Conservation (phyloP, 2,888 invertebrate genomes). For the Prostheceraeus crozeri region DNA sequence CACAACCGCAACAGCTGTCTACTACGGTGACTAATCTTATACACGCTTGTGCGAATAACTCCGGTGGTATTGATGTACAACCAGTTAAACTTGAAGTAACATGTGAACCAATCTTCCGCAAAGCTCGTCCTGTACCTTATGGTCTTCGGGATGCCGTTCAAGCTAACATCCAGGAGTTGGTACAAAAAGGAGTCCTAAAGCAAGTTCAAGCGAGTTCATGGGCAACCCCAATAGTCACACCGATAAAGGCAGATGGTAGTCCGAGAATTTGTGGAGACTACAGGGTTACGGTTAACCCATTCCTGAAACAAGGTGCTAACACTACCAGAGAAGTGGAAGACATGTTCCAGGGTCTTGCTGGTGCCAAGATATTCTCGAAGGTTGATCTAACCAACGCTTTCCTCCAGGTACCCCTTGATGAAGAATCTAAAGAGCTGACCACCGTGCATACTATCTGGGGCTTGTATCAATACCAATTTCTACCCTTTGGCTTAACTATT, state of each 20-base stretch:
- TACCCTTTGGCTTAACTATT: too few species aligned
- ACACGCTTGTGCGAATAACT: too few species aligned
- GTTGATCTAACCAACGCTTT: constrained; percentile 11
- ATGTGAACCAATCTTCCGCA: constrained; percentile 5
- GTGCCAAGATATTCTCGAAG: neutral
- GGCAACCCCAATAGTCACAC: constrained; percentile 18
- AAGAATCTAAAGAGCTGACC: neutral
- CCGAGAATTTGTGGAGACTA: constrained; percentile 26
- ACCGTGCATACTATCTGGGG: neutral
- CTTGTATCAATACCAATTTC: too few species aligned
- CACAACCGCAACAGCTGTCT: too few species aligned
- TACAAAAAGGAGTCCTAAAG: constrained; percentile 1
- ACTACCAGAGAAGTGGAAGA: constrained; percentile 23
- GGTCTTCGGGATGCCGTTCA: constrained; percentile 12
- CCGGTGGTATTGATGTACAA: constrained; percentile 2
- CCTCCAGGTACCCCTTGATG: neutral
- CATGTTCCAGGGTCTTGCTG: constrained; percentile 5
- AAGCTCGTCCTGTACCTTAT: neutral
- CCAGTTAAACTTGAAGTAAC: constrained; percentile 11
- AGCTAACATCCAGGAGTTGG: neutral
- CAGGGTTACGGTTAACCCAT: constrained; percentile 13
- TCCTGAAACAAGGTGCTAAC: constrained; percentile 10
- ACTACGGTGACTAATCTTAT: too few species aligned
- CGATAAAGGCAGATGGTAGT: neutral
- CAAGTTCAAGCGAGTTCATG: neutral